Evolutionary conservation across 2,797 vertebrate species (phyloP).

Genomic region (Babyrousa celebensis): DNA sequence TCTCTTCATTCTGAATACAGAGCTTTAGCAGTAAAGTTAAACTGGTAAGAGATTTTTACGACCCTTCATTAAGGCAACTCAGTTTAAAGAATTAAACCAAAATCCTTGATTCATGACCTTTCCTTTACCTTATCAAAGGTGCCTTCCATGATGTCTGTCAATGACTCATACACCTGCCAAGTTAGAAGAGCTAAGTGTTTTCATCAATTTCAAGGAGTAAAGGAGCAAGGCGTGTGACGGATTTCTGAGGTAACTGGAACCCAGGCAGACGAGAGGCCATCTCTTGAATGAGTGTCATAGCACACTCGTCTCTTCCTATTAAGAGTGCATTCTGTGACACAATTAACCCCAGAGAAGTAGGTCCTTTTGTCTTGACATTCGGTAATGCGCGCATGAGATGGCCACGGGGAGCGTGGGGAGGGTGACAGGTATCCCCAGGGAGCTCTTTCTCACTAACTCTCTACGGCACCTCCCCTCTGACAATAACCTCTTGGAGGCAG

Average conservation of each 20-base stretch:
- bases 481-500: neutral
- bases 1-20: neutral
- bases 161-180: neutral
- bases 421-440: neutral
- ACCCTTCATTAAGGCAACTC: constrained; percentile 6
- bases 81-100: neutral
- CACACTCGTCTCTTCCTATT: neutral
- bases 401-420: neutral
- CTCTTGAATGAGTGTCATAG: neutral
- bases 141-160: neutral
- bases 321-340: neutral
- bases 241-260: neutral
- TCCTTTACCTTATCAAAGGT: neutral
- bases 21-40: neutral
- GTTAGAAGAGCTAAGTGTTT: neutral
- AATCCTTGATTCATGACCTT: neutral
- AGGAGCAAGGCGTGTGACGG: neutral
- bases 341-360: neutral
- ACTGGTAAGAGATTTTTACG: neutral
- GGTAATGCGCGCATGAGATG: fast-evolving
- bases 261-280: neutral
- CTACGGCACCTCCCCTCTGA: neutral
- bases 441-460: neutral
- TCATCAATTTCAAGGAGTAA: neutral
- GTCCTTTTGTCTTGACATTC: neutral